phyloP scores from a whole-genome alignment of 2,797 vertebrate genomes.

The Fistularia tabacaria region DNA sequence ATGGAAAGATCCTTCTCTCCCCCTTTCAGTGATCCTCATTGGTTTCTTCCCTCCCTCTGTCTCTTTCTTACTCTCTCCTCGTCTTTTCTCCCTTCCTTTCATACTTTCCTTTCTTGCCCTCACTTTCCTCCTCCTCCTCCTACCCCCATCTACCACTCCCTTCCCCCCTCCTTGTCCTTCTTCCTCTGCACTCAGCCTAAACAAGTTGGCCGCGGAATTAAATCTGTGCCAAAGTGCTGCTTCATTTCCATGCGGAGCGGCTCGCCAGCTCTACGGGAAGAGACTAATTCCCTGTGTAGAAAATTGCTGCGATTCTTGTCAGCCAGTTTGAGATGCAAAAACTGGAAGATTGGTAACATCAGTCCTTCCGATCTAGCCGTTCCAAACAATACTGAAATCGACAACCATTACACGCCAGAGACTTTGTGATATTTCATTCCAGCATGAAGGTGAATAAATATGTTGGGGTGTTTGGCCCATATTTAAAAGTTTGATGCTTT shows the following conservation, averaged over 20 bases:
- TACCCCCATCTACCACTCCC: neutral
- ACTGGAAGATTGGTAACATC: too few relatives aligned
- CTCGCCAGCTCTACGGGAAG: too few relatives aligned
- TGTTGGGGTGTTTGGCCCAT: too few relatives aligned
- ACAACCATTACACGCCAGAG: too few relatives aligned
- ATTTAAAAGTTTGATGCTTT: too few relatives aligned
- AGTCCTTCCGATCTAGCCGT: too few relatives aligned
- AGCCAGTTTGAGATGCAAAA: too few relatives aligned
- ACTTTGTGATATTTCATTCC: too few relatives aligned
- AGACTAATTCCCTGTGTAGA: too few relatives aligned
- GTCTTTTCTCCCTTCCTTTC: slow-evolving; percentile 2
- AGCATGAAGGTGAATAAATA: too few relatives aligned
- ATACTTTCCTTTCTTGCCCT: neutral
- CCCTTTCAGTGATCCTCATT: slow-evolving; percentile 10
- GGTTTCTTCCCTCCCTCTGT: neutral
- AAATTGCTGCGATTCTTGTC: too few relatives aligned
- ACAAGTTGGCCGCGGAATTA: neutral
- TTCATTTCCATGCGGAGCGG: neutral
- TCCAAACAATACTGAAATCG: too few relatives aligned
- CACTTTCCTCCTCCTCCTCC: neutral
- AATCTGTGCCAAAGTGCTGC: neutral
- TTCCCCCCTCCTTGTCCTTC: neutral
- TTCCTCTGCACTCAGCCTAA: slow-evolving; percentile 1
- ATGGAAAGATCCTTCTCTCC: slow-evolving; percentile 25
- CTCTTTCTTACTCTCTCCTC: neutral